These are phyloP conservation scores for Melangyna quadrimaculata DNA, from an alignment of 2,888 invertebrate species.

Conservation along the genomic window DNA sequence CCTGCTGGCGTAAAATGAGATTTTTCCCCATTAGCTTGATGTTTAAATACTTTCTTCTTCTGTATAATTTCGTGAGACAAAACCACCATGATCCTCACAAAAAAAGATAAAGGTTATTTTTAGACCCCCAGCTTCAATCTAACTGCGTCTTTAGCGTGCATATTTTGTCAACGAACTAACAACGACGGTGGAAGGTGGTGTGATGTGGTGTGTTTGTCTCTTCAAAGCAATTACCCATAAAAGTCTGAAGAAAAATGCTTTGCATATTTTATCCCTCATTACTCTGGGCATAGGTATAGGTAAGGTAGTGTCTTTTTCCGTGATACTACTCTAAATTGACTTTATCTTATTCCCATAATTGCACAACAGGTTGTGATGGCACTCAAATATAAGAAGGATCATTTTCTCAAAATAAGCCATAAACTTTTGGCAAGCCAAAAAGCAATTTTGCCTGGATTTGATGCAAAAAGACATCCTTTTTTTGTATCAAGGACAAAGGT, in stretches of 20 bases:
- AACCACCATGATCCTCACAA: not conserved
- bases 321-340: not conserved
- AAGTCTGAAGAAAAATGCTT: constrained; percentile 24
- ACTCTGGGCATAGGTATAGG: not conserved
- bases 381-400: not conserved
- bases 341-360: constrained; percentile 27
- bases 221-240: constrained; percentile 39
- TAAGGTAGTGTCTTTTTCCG: not conserved
- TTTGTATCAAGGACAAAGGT: not conserved
- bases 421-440: not conserved
- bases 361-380: constrained; percentile 36
- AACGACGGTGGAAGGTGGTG: too few relatives aligned
- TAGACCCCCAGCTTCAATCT: not conserved
- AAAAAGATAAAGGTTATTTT: constrained; percentile 8
- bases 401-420: constrained; percentile 6
- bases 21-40: constrained; percentile 8
- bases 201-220: not conserved
- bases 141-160: not conserved
- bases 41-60: not conserved
- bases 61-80: not conserved
- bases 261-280: constrained; percentile 54
- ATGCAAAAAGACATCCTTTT: not conserved
- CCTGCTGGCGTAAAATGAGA: not conserved
- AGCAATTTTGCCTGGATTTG: not conserved
- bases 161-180: not conserved